phyloP scores from a whole-genome alignment of 2,888 invertebrate genomes.

The Dryomyza anilis region DNA sequence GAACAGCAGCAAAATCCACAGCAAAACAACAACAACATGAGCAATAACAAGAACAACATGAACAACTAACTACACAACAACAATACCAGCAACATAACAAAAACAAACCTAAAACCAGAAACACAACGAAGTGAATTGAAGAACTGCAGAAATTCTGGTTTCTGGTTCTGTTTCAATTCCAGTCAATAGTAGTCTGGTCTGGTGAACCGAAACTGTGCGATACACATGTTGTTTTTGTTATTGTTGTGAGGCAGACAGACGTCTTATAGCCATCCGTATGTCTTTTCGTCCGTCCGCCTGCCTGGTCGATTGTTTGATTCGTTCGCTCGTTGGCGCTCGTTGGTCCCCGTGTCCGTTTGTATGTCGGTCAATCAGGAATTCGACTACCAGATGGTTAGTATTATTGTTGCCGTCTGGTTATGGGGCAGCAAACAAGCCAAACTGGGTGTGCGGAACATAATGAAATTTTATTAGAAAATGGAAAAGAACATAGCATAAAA shows the following conservation, averaged over 20 bases:
- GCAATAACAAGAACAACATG: neutral
- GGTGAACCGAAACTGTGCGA: neutral
- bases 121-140: no score
- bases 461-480: no score
- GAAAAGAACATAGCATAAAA: no score
- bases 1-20: neutral
- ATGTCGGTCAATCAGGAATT: no score
- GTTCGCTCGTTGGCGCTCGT: neutral
- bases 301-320: neutral
- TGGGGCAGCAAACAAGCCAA: no score
- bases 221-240: neutral
- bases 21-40: neutral
- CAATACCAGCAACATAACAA: neutral
- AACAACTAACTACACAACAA: neutral
- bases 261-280: neutral
- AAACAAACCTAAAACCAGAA: no score
- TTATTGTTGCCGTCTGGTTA: no score
- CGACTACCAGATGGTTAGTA: no score
- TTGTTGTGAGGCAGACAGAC: neutral
- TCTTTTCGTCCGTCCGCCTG: neutral
- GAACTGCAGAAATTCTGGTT: conserved; percentile 23
- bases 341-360: neutral
- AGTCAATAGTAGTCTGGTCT: no score
- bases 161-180: conserved; percentile 19
- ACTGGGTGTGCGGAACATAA: no score